Evolutionary conservation across 2,888 invertebrate species (phyloP).

Genomic region (Heliconius sara): DNA sequence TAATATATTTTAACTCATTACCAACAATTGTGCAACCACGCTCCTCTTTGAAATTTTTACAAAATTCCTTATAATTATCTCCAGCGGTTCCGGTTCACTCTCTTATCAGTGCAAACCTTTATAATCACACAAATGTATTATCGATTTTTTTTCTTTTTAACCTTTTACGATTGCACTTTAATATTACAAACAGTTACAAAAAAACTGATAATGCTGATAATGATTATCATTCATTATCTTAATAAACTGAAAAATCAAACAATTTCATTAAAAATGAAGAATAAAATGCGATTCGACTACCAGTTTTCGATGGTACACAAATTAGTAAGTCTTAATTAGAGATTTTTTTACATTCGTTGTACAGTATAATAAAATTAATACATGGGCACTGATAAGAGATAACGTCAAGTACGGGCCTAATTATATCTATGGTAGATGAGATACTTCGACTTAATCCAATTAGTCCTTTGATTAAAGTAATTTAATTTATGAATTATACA

Average conservation of each 20-base stretch:
- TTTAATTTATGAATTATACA: conserved; percentile 2
- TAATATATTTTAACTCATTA: no score
- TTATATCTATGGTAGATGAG: conserved; percentile 37
- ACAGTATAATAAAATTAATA: conserved; percentile 45
- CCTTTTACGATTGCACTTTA: conserved; percentile 21
- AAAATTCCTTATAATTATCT: neutral
- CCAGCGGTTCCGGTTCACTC: conserved; percentile 5
- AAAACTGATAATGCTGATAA: conserved; percentile 21
- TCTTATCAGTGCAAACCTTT: conserved; percentile 17
- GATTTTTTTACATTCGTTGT: conserved; percentile 33
- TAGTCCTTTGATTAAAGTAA: neutral
- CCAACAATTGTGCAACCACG: neutral
- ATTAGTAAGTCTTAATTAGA: conserved; percentile 42
- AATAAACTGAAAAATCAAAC: conserved; percentile 31
- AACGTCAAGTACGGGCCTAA: conserved; percentile 43
- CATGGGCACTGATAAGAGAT: conserved; percentile 41
- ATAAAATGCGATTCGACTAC: conserved; percentile 35
- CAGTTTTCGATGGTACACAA: conserved; percentile 30
- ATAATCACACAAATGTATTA: conserved; percentile 19
- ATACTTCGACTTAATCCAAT: neutral
- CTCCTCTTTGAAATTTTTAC: neutral
- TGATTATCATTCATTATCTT: conserved; percentile 17
- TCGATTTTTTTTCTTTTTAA: conserved; percentile 10
- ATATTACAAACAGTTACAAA: conserved; percentile 21
- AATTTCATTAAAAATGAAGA: conserved; percentile 31